A percentile compares a stretch with the other conserved stretches of the same genome.
These are phyloP conservation scores for Melospiza georgiana DNA, from an alignment of 2,113 vertebrate species.

Conservation along the genomic window DNA sequence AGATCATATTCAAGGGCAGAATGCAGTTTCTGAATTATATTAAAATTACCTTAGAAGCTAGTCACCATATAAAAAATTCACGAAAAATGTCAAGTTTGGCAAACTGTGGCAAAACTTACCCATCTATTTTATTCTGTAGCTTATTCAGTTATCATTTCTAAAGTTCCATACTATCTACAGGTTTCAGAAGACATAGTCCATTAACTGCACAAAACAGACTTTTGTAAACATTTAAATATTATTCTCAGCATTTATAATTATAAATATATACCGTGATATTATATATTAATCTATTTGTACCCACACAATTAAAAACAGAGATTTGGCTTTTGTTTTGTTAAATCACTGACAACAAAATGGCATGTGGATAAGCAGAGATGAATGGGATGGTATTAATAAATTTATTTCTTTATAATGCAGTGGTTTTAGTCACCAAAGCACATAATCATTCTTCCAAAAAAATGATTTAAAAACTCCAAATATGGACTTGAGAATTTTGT, in stretches of 20 bases:
- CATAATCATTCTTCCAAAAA: neutral
- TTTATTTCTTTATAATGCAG: neutral
- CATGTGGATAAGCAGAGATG: neutral
- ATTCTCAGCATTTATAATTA: neutral
- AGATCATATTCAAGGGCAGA: neutral
- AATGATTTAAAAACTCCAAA: neutral
- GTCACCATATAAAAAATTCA: neutral
- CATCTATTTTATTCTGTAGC: neutral
- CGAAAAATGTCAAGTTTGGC: neutral
- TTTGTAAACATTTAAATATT: neutral
- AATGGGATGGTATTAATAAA: neutral
- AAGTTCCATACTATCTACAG: neutral
- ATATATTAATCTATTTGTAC: neutral
- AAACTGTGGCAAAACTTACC: neutral
- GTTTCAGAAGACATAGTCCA: neutral
- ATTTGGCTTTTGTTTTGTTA: neutral
- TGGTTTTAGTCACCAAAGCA: neutral
- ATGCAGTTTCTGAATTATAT: neutral
- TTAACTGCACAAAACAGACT: neutral
- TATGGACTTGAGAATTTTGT: neutral
- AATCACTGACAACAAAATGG: neutral
- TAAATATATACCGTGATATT: neutral
- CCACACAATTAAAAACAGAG: neutral
- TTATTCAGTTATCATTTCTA: neutral
- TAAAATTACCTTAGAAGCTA: neutral